Conservation (phyloP, 2,113 vertebrate genomes). For the Brienomyrus brachyistius region DNA sequence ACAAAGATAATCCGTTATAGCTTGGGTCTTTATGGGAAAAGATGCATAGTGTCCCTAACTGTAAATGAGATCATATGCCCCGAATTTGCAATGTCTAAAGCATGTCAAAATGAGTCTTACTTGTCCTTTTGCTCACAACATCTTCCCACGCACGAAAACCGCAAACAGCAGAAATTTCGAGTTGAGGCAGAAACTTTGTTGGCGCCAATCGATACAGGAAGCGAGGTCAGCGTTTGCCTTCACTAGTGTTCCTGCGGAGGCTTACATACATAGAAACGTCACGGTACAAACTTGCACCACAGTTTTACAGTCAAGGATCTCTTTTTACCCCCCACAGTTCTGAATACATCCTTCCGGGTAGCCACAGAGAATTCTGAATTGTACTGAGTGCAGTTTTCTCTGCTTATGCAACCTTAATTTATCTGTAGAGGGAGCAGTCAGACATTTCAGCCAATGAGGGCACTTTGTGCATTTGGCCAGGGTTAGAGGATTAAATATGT, state of each 20-base stretch:
- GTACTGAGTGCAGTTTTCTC: not conserved
- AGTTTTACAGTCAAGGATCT: not conserved
- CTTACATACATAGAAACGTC: not conserved
- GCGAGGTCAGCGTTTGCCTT: not conserved
- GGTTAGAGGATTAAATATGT: not conserved
- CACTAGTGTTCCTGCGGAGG: not conserved
- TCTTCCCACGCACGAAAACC: not conserved
- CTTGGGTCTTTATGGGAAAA: not conserved
- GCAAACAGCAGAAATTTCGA: not conserved
- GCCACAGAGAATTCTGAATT: not conserved
- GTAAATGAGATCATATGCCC: conserved; percentile 5
- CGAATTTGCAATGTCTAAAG: not conserved
- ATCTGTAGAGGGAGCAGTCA: not conserved
- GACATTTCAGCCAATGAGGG: not conserved
- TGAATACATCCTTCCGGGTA: not conserved
- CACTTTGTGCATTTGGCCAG: not conserved
- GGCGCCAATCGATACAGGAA: not conserved
- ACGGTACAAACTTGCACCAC: not conserved
- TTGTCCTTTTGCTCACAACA: not conserved
- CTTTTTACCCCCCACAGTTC: not conserved
- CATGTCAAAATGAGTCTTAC: conserved; percentile 3
- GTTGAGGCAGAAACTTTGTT: not conserved
- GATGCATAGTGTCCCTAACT: not conserved
- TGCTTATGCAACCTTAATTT: not conserved
- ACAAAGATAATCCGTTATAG: not conserved